Evolutionary conservation across 1,140 invertebrate species (phyloP).

Genomic region (Nasonia vitripennis): DNA sequence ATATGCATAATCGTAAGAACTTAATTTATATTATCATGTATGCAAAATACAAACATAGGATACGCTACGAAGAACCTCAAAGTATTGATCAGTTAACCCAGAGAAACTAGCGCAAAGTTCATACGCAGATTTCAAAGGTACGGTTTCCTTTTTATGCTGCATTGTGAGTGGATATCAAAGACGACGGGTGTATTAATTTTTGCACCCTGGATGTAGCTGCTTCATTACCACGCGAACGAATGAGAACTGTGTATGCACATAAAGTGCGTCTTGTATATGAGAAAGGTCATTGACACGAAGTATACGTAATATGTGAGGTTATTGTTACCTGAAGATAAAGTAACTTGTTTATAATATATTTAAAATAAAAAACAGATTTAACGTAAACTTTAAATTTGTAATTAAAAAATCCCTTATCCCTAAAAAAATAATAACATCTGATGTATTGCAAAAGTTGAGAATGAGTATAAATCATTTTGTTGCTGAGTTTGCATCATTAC

Average conservation of each 20-base stretch:
- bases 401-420: no score
- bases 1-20: neutral
- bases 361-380: no score
- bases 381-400: no score
- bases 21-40: neutral
- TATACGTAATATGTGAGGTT: neutral
- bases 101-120: conserved; percentile 19
- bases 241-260: neutral
- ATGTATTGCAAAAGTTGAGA: no score
- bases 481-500: conserved; percentile 30
- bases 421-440: no score
- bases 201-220: neutral
- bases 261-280: neutral
- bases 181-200: conserved; percentile 45
- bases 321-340: neutral
- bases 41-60: neutral
- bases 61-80: conserved; percentile 4
- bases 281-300: no score
- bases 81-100: conserved; percentile 51
- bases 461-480: no score
- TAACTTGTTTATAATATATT: no score
- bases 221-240: conserved; percentile 7
- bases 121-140: conserved; percentile 26
- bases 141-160: conserved; percentile 27
- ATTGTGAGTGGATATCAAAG: conserved; percentile 42